Evolutionary conservation across 2,888 invertebrate species (phyloP).

Genomic region (Busseola fusca): DNA sequence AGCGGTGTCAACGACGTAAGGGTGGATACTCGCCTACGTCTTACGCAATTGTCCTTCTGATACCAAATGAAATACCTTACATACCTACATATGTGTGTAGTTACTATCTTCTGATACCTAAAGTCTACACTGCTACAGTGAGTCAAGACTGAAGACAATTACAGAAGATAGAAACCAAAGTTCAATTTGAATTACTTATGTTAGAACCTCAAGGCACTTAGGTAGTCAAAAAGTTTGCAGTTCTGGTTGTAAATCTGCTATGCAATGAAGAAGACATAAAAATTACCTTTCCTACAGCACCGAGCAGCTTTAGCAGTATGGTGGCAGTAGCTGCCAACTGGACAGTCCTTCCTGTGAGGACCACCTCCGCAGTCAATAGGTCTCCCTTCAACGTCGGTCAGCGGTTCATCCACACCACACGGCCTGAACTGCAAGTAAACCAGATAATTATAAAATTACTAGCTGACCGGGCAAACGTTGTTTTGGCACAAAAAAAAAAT

Average conservation of each 20-base stretch:
- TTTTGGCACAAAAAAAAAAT: no score
- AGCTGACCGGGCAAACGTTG: no score
- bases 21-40: no score
- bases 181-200: background rate
- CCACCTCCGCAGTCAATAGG: conserved; percentile 95
- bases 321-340: conserved; percentile 95
- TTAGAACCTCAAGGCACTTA: background rate
- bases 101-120: background rate
- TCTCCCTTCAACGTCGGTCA: conserved; percentile 91
- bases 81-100: no score
- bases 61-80: background rate
- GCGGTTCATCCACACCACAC: conserved; percentile 94
- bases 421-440: conserved; percentile 88
- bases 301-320: conserved; percentile 94
- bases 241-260: background rate
- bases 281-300: conserved; percentile 94
- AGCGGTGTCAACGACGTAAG: no score
- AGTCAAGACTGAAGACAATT: background rate
- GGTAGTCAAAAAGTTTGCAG: background rate
- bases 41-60: no score
- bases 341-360: conserved; percentile 93
- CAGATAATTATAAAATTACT: background rate
- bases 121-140: background rate
- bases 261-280: background rate
- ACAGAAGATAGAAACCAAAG: background rate